Evolutionary conservation across 2,113 vertebrate genomes (phyloP).

Genomic region (Ammodytes marinus): DNA sequence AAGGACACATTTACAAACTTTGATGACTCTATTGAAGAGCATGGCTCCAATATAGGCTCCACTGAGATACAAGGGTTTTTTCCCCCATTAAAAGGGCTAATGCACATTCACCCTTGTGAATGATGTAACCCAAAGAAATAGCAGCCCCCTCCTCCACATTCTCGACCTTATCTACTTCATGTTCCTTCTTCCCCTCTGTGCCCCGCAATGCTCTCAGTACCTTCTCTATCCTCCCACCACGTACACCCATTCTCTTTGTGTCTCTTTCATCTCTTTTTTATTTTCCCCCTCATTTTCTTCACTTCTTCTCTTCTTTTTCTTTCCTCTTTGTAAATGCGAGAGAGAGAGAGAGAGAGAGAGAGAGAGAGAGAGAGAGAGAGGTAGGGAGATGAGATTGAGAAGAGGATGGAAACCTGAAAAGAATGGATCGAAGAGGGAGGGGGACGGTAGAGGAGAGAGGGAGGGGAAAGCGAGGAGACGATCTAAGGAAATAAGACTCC

Average conservation of each 20-base stretch:
- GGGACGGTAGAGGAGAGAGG: slow-evolving; percentile 30
- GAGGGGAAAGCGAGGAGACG: slow-evolving; percentile 36
- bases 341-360: not conserved
- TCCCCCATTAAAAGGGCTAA: slow-evolving; percentile 31
- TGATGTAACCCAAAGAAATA: slow-evolving; percentile 81
- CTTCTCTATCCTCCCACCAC: slow-evolving; percentile 36
- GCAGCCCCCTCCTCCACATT: slow-evolving; percentile 29
- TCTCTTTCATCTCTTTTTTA: slow-evolving; percentile 33
- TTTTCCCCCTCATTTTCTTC: not conserved
- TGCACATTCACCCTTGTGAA: slow-evolving; percentile 36
- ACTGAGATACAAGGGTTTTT: slow-evolving; percentile 41
- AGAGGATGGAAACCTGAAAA: slow-evolving; percentile 65
- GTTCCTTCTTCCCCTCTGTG: slow-evolving; percentile 60
- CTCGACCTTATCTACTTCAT: slow-evolving; percentile 66
- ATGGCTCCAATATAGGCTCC: slow-evolving; percentile 12
- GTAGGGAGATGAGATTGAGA: slow-evolving; percentile 70
- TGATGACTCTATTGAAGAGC: not conserved
- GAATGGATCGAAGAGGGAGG: slow-evolving; percentile 42
- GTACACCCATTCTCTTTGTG: slow-evolving; percentile 8
- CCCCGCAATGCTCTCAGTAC: slow-evolving; percentile 46
- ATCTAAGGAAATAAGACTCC: slow-evolving; percentile 76
- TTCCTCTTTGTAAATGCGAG: slow-evolving; percentile 35
- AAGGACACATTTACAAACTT: slow-evolving; percentile 17
- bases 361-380: slow-evolving; percentile 18
- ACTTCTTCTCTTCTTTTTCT: not conserved